Percentiles rank a stretch among this genome's conserved stretches.
phyloP scores from a whole-genome alignment of 2,888 invertebrate species.

The Athalia circularis region DNA sequence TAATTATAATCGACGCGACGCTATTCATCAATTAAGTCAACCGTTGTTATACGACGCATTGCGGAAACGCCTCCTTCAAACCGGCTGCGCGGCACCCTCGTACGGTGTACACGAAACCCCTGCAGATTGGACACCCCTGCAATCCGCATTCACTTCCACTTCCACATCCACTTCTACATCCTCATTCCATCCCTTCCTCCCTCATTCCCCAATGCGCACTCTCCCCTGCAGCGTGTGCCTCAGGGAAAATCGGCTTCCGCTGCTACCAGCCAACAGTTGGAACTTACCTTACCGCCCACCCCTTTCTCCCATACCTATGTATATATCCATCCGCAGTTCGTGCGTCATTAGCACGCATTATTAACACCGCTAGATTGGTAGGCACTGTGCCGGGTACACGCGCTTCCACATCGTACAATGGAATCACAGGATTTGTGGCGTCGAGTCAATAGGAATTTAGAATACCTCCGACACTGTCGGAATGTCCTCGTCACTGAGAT shows the following conservation, averaged over 20 bases:
- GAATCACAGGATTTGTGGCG: constrained; percentile 40
- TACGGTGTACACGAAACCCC: neutral
- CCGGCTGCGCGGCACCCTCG: neutral
- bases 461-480: neutral
- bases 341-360: constrained; percentile 42
- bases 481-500: neutral
- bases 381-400: constrained; percentile 1
- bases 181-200: no score
- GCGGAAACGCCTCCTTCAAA: constrained; percentile 38
- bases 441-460: constrained; percentile 41
- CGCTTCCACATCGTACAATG: constrained; percentile 32
- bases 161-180: no score
- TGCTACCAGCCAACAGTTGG: neutral
- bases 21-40: constrained; percentile 41
- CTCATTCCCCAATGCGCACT: no score
- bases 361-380: constrained; percentile 37
- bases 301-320: neutral
- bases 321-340: neutral
- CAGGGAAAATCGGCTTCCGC: neutral
- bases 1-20: constrained; percentile 39
- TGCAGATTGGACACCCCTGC: no score
- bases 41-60: constrained; percentile 39
- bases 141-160: no score
- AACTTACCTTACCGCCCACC: neutral
- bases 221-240: neutral